These are phyloP conservation scores for Drosophila nasuta DNA, from an alignment of 1,140 invertebrate genomes.

Conservation along the genomic window DNA sequence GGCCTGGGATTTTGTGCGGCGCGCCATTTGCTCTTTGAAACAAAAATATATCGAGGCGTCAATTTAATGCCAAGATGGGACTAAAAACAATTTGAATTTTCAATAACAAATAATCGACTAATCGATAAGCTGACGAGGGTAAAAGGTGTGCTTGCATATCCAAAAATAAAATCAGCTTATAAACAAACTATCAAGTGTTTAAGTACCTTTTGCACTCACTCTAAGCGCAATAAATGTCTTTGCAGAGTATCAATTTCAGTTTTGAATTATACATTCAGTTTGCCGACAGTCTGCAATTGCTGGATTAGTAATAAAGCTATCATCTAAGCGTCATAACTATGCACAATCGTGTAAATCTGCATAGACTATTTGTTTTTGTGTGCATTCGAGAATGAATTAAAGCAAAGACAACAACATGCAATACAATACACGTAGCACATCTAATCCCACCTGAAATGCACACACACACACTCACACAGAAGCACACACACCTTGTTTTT, in stretches of 20 bases:
- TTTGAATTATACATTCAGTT: slow-evolving; percentile 5
- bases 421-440: slow-evolving; percentile 30
- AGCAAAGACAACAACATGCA: slow-evolving; percentile 48
- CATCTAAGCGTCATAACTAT: slow-evolving; percentile 47
- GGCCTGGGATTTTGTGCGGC: slow-evolving; percentile 41
- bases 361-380: slow-evolving; percentile 16
- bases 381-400: slow-evolving; percentile 22
- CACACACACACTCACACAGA: neutral
- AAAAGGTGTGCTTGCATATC: neutral
- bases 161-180: neutral
- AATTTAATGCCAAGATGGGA: neutral
- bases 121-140: slow-evolving; percentile 8
- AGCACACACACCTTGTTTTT: slow-evolving; percentile 44
- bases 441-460: slow-evolving; percentile 40
- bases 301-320: neutral
- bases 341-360: slow-evolving; percentile 48
- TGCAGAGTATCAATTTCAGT: neutral
- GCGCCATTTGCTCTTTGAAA: slow-evolving; percentile 14
- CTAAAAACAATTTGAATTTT: neutral
- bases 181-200: neutral
- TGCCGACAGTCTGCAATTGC: neutral
- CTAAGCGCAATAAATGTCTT: neutral
- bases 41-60: slow-evolving; percentile 13
- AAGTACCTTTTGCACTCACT: too few species aligned
- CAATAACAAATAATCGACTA: slow-evolving; percentile 5